These are phyloP conservation scores for Gadopsis bispinosus DNA, from an alignment of 2,797 vertebrate species.

Conservation along the genomic window DNA sequence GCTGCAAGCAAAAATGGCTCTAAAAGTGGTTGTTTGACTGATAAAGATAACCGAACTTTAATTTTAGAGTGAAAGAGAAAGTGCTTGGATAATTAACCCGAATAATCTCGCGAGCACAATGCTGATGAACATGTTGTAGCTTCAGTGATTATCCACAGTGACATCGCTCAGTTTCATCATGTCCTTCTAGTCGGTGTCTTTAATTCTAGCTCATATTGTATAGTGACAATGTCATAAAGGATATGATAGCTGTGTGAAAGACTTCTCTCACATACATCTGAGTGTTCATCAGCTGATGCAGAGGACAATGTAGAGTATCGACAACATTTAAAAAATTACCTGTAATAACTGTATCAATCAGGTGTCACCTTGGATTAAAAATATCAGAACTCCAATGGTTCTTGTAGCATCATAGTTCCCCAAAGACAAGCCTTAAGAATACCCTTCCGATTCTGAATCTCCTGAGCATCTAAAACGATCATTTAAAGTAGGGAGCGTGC, in stretches of 20 bases:
- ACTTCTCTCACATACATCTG: no score
- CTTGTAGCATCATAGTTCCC: background rate
- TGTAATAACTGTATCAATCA: background rate
- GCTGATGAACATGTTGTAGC: background rate
- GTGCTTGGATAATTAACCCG: background rate
- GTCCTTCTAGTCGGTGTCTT: background rate
- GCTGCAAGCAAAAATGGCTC: background rate
- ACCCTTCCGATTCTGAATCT: background rate
- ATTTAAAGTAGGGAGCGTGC: background rate
- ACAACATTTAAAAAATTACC: no score
- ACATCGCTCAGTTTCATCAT: background rate
- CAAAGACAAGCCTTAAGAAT: background rate
- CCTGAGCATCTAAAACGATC: background rate
- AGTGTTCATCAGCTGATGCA: background rate
- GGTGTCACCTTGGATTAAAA: background rate
- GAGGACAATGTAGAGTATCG: background rate
- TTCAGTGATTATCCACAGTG: background rate
- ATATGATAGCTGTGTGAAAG: background rate
- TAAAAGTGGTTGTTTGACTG: background rate
- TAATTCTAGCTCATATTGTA: background rate
- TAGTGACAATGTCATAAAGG: background rate
- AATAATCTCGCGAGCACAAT: background rate
- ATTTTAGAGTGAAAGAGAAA: conserved; percentile 1
- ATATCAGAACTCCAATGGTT: background rate
- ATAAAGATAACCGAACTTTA: conserved; percentile 1